Percentiles rank a stretch among this genome's conserved stretches.
Evolutionary conservation across 2,113 vertebrate species (phyloP).

Genomic region (human): DNA sequence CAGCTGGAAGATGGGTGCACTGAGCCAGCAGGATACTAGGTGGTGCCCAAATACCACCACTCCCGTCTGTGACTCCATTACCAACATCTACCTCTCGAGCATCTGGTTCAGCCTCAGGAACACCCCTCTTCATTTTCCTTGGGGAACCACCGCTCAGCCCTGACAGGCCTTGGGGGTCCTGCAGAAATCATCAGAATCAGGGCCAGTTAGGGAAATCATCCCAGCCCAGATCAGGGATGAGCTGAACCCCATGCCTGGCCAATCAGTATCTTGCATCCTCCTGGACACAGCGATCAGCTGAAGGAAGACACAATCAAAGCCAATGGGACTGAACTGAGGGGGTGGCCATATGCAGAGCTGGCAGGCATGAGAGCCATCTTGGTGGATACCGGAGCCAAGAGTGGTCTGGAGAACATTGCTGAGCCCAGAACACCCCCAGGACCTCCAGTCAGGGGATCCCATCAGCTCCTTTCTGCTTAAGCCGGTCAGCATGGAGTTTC

Average conservation of each 20-base stretch:
- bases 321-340: neutral
- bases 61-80: neutral
- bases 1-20: neutral
- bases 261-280: neutral
- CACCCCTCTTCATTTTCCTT: neutral
- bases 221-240: neutral
- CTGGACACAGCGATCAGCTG: neutral
- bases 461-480: neutral
- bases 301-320: neutral
- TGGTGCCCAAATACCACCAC: neutral
- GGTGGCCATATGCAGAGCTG: fast-evolving
- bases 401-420: fast-evolving
- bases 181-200: no score
- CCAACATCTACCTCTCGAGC: neutral
- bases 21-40: neutral
- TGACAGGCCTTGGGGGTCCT: neutral
- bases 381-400: neutral
- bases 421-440: neutral
- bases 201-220: neutral
- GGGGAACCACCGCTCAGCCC: neutral
- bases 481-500: neutral
- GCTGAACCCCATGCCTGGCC: neutral
- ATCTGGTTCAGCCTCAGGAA: neutral
- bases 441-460: neutral
- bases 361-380: fast-evolving